phyloP scores from a whole-genome alignment of 2,888 invertebrate genomes.

The Eupithecia abbreviata region DNA sequence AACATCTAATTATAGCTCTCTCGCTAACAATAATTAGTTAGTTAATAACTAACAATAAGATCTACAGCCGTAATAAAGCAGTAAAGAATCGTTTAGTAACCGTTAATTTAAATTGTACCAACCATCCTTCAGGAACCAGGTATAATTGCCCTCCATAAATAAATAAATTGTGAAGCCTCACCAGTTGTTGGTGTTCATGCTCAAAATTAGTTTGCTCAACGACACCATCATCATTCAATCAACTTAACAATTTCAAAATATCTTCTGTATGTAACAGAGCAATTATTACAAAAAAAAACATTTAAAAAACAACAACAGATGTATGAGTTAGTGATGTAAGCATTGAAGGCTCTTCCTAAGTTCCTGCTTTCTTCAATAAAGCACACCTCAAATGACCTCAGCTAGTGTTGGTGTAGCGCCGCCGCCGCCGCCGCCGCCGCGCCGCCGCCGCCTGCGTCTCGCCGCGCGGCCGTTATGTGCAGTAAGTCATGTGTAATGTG shows the following conservation, averaged over 20 bases:
- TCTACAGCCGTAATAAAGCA: background rate
- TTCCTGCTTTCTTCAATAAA: background rate
- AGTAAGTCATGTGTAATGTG: background rate
- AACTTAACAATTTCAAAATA: too few species aligned
- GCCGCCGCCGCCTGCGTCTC: background rate
- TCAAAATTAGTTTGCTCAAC: too few species aligned
- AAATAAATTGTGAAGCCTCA: too few species aligned
- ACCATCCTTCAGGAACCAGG: background rate
- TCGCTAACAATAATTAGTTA: background rate
- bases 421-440: background rate
- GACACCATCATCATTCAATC: too few species aligned
- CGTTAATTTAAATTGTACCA: background rate
- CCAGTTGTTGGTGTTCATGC: too few species aligned
- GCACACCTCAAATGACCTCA: background rate
- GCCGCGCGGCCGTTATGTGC: background rate
- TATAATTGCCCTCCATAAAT: too few species aligned
- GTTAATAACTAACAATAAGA: background rate
- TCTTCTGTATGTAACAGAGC: too few species aligned
- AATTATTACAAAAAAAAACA: too few species aligned
- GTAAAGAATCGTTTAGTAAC: background rate
- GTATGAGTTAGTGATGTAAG: background rate
- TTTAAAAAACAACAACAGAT: too few species aligned
- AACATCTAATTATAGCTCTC: background rate
- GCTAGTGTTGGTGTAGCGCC: background rate
- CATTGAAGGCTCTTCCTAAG: background rate